Base-by-base conservation (phyloP, 2,797 vertebrate genomes). In the Characodon lateralis region DNA sequence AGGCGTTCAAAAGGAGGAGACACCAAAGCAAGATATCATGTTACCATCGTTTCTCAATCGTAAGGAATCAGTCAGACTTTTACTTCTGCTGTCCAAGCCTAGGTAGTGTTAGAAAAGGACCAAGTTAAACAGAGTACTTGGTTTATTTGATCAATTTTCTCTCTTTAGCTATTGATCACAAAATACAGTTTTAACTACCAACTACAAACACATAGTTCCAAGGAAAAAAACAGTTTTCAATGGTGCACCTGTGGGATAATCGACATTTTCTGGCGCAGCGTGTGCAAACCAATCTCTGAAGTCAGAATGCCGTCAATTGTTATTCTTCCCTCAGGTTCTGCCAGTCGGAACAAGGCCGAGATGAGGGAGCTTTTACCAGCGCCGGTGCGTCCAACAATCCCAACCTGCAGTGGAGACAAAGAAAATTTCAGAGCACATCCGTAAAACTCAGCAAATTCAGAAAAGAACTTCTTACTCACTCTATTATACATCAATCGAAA, bases 291-390 rank as follows among this genome's bases (percentile, higher is more conserved):
- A 70, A 99, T 95, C 91, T 98, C 95, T 39, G 97, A 97, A 4
- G 96, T 98, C 94, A 95, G 93, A 85, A 97, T 91, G 51, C 96
- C 97, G 83, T 99, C 97, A 83, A 98, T 97, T 86, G 93, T 94
- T 88, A 99, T 98, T 92, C 89, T 96, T 58, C 98, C 98, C 85
- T 98, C 95, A 0, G 98, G 97, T 94, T 99, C 97, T 61, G 96
- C 96, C 91, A 98, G 90, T 72, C 98, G 97, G 91, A 99, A 98
- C 90, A 99, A 96, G 72, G 97, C 98, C 24, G 98, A 96, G 87
- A 99, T 97, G 90, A 99, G 93, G 82, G 98, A 98, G 92, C 97
- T 99, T 78, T 99, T 99, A 72, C 98, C 98, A 85, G 98, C 97
- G 80, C 98, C 97, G 0, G 98, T 99, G 91, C 97, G 95, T 89